Conservation (phyloP, 92 coral and sea anemone genomes). For the Porites evermanni region DNA sequence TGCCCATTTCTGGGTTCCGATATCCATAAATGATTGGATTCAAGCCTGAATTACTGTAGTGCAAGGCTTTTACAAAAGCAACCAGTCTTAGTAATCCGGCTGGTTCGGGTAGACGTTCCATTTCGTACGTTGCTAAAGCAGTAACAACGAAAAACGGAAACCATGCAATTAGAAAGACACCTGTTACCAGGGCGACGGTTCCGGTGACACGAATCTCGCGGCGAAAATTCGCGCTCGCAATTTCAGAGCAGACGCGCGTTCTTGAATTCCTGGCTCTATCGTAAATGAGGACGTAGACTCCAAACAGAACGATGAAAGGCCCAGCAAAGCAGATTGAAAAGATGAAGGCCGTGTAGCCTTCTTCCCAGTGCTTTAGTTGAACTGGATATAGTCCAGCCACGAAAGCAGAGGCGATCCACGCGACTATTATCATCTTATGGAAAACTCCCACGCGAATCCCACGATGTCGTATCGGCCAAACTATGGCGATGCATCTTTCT, state of each 20-base stretch:
- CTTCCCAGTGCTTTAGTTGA: conserved; percentile 83
- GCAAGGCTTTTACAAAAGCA: conserved; percentile 68
- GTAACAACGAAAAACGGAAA: conserved; percentile 76
- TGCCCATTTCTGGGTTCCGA: conserved; percentile 67
- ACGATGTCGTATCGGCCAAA: conserved; percentile 84
- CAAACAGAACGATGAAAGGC: conserved; percentile 73
- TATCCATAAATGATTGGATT: conserved; percentile 68
- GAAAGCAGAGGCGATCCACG: conserved; percentile 79
- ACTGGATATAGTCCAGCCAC: conserved; percentile 80
- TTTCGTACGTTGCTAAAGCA: conserved; percentile 62
- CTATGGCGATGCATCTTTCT: conserved; percentile 88
- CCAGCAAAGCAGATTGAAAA: conserved; percentile 65
- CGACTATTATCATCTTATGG: conserved; percentile 61
- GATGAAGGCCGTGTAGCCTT: conserved; percentile 70
- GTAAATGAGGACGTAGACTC: conserved; percentile 74
- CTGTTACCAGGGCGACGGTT: conserved; percentile 79
- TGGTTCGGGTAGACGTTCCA: conserved; percentile 68
- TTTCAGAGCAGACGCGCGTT: conserved; percentile 50
- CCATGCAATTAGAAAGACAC: conserved; percentile 82
- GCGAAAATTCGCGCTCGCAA: conserved; percentile 45
- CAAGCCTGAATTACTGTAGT: conserved; percentile 63
- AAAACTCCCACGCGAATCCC: conserved; percentile 72
- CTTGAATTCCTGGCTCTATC: conserved; percentile 65
- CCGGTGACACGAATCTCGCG: conserved; percentile 74
- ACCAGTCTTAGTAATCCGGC: conserved; percentile 52